phyloP scores from a whole-genome alignment of 2,888 invertebrate genomes.

The Aplocera efformata region DNA sequence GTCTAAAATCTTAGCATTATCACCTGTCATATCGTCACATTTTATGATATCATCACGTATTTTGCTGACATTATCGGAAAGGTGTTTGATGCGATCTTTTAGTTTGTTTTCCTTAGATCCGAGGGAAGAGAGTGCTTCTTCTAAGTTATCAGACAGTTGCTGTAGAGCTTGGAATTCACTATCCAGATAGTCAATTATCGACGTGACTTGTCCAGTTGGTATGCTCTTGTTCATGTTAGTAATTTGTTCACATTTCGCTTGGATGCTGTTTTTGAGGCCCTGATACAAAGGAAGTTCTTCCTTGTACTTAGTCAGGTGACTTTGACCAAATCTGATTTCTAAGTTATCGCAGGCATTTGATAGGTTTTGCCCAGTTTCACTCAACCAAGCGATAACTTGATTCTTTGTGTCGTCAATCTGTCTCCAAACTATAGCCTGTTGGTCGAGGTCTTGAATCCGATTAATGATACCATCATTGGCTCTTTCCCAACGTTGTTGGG shows the following conservation, averaged over 20 bases:
- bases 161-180: slow-evolving; percentile 89
- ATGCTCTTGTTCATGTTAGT: slow-evolving; percentile 86
- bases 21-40: slow-evolving; percentile 94
- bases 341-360: slow-evolving; percentile 88
- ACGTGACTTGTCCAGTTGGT: slow-evolving; percentile 84
- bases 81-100: slow-evolving; percentile 85
- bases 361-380: slow-evolving; percentile 88
- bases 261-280: slow-evolving; percentile 87
- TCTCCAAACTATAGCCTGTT: slow-evolving; percentile 95
- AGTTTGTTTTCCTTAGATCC: slow-evolving; percentile 87
- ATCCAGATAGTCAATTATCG: slow-evolving; percentile 84
- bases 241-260: slow-evolving; percentile 89
- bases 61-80: slow-evolving; percentile 85
- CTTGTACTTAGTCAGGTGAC: slow-evolving; percentile 89
- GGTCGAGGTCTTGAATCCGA: slow-evolving; percentile 89
- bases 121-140: slow-evolving; percentile 85
- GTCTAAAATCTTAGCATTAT: slow-evolving; percentile 90
- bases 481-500: slow-evolving; percentile 85
- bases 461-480: slow-evolving; percentile 86
- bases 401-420: slow-evolving; percentile 93
- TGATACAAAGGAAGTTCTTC: slow-evolving; percentile 91
- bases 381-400: slow-evolving; percentile 91
- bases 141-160: slow-evolving; percentile 86
- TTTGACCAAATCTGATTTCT: slow-evolving; percentile 90
- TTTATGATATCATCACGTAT: slow-evolving; percentile 91